Percentiles rank a stretch among this genome's conserved stretches.
Conservation (phyloP, 2,888 invertebrate species). For the Nemotelus pantherinus region DNA sequence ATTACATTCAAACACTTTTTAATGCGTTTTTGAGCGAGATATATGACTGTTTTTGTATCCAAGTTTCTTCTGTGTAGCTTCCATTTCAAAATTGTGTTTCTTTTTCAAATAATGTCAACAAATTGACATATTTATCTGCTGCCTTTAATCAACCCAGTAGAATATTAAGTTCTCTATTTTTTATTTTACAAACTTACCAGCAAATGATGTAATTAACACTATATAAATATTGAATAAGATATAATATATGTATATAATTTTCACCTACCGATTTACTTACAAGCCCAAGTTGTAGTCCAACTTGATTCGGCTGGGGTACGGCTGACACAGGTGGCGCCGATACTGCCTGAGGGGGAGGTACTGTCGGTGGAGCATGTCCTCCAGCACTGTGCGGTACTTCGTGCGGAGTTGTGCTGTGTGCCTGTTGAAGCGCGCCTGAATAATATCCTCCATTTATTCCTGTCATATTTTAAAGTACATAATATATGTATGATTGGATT, state of each 20-base stretch:
- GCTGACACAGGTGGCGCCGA: constrained; percentile 66
- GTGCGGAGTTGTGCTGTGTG: constrained; percentile 87
- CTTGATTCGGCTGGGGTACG: constrained; percentile 62
- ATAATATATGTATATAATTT: not conserved
- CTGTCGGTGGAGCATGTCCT: constrained; percentile 58
- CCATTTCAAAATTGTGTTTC: too few relatives aligned
- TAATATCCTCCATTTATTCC: constrained; percentile 79
- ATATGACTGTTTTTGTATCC: too few relatives aligned
- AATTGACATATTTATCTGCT: too few relatives aligned
- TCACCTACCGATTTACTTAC: constrained; percentile 67
- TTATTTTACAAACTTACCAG: not conserved
- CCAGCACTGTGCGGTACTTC: constrained; percentile 71
- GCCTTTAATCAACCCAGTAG: too few relatives aligned
- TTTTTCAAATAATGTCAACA: too few relatives aligned
- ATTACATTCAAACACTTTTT: too few relatives aligned
- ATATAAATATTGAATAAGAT: not conserved
- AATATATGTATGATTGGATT: constrained; percentile 53
- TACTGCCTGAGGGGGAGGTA: constrained; percentile 66
- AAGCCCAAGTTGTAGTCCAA: constrained; percentile 67
- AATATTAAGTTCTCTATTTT: too few relatives aligned
- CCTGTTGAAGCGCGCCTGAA: constrained; percentile 82
- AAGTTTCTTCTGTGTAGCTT: too few relatives aligned
- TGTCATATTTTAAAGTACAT: constrained; percentile 64
- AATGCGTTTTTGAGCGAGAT: too few relatives aligned
- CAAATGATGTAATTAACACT: not conserved